Percentiles rank a stretch among this genome's conserved stretches.
phyloP scores from a whole-genome alignment of 2,888 invertebrate genomes.

The Epistrophe grossulariae region DNA sequence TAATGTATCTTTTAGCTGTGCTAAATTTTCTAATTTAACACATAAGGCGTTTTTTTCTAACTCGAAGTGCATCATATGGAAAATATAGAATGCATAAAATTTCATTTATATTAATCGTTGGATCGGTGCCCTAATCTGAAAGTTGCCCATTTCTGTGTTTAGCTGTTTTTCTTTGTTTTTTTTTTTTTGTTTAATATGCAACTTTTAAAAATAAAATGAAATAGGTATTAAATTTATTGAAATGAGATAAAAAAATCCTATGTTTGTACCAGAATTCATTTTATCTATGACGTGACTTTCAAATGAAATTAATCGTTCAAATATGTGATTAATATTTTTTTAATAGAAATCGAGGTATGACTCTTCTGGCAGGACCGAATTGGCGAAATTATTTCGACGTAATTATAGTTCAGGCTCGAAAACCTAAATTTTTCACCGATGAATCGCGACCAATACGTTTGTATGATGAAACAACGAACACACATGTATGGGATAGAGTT shows the following conservation, averaged over 20 bases:
- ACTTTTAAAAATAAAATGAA: neutral
- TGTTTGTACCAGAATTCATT: neutral
- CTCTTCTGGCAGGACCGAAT: slow-evolving; percentile 92
- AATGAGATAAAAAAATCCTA: neutral
- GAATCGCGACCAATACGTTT: slow-evolving; percentile 94
- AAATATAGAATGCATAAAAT: too few relatives aligned
- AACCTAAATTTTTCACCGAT: slow-evolving; percentile 98
- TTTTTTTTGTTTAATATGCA: neutral
- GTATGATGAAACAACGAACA: slow-evolving; percentile 91
- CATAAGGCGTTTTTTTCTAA: neutral
- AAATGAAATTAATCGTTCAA: neutral
- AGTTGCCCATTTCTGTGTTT: slow-evolving; percentile 33
- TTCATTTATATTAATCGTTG: too few relatives aligned
- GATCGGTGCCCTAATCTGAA: slow-evolving; percentile 25
- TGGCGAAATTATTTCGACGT: slow-evolving; percentile 98
- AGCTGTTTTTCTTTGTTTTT: neutral
- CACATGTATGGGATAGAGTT: slow-evolving; percentile 96
- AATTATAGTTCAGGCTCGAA: slow-evolving; percentile 96
- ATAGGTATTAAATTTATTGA: neutral
- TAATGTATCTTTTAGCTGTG: too few relatives aligned
- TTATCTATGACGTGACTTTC: neutral
- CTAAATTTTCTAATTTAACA: neutral
- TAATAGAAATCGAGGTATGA: slow-evolving; percentile 94
- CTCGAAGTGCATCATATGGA: too few relatives aligned
- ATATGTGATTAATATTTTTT: neutral